phyloP scores from a whole-genome alignment of 2,888 invertebrate species.

The Glomeris marginata region DNA sequence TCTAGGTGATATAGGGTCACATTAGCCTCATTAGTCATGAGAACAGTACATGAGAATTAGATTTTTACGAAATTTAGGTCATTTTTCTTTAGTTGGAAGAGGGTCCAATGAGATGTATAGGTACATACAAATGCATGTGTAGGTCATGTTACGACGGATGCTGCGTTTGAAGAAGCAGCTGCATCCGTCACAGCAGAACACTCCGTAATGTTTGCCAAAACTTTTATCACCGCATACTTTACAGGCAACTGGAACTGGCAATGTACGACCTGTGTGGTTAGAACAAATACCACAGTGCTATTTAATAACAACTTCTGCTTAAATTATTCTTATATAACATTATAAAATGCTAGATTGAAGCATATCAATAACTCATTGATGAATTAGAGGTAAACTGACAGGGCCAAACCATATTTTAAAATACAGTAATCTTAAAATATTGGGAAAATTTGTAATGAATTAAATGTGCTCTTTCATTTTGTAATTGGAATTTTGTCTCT shows the following conservation, averaged over 20 bases:
- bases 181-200: conserved; percentile 73
- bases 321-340: too few species aligned
- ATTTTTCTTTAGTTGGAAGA: neutral
- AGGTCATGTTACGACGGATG: conserved; percentile 52
- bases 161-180: conserved; percentile 80
- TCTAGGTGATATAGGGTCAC: neutral
- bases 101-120: conserved; percentile 2
- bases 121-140: conserved; percentile 57
- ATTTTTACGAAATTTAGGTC: too few species aligned
- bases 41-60: conserved; percentile 2
- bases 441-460: too few species aligned
- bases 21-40: neutral
- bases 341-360: too few species aligned
- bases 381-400: too few species aligned
- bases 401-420: too few species aligned
- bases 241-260: conserved; percentile 51
- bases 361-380: too few species aligned
- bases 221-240: conserved; percentile 68
- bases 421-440: too few species aligned
- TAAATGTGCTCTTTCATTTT: too few species aligned
- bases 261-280: conserved; percentile 36
- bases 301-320: too few species aligned
- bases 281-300: neutral
- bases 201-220: conserved; percentile 71
- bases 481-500: too few species aligned